These are phyloP conservation scores for Lasiurus borealis DNA, from an alignment of 2,113 vertebrate species.

Conservation along the genomic window DNA sequence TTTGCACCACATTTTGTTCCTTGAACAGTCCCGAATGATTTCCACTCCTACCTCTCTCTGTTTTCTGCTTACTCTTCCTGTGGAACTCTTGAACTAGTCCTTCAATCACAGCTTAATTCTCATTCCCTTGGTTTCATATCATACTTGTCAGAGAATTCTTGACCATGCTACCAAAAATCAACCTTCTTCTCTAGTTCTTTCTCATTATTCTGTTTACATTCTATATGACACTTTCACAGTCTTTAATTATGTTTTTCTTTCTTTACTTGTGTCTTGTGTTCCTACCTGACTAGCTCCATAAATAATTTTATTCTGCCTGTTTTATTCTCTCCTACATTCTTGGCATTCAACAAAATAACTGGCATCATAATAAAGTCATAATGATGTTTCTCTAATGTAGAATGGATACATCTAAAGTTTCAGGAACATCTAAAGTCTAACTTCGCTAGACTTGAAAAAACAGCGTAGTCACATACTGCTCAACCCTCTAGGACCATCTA, in stretches of 20 bases:
- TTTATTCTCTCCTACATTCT: neutral
- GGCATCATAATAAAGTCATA: neutral
- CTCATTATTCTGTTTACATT: neutral
- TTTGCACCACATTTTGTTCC: neutral
- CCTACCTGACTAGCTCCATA: neutral
- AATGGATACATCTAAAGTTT: neutral
- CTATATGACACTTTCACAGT: neutral
- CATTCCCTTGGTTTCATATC: neutral
- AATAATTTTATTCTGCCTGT: neutral
- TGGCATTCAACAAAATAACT: neutral
- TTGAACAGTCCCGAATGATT: neutral
- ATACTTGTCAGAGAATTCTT: neutral
- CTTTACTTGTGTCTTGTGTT: neutral
- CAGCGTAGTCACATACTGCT: neutral
- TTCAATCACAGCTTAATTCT: neutral
- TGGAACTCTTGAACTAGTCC: neutral
- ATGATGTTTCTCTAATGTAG: neutral
- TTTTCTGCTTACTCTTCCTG: neutral
- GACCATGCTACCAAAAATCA: neutral
- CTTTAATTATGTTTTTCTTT: neutral
- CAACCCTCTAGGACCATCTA: conserved; percentile 5
- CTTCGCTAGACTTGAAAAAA: conserved; percentile 57
- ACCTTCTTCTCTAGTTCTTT: neutral
- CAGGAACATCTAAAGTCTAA: neutral
- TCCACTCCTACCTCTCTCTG: neutral